Conservation (phyloP, 1,140 invertebrate species). For the Drosophila gunungcola region DNA sequence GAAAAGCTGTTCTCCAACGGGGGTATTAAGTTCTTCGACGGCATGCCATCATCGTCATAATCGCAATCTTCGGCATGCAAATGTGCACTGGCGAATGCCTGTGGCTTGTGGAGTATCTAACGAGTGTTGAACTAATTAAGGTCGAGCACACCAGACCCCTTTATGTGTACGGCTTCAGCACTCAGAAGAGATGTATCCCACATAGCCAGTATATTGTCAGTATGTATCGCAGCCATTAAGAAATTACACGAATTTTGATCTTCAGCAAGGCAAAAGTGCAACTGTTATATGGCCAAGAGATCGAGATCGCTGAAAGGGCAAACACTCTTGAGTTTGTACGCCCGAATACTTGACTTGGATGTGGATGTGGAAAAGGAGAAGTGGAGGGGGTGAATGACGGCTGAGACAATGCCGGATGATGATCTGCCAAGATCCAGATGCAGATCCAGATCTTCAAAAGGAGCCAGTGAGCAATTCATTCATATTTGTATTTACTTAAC, state of each 20-base stretch:
- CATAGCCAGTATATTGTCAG: neutral
- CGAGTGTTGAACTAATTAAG: slow-evolving; percentile 77
- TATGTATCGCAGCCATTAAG: slow-evolving; percentile 37
- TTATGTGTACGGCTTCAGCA: slow-evolving; percentile 60
- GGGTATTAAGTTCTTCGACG: slow-evolving; percentile 58
- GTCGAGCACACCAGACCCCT: slow-evolving; percentile 36
- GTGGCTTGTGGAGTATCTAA: slow-evolving; percentile 66
- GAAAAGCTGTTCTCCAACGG: slow-evolving; percentile 30
- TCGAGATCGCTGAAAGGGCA: slow-evolving; percentile 61
- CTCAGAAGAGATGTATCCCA: slow-evolving; percentile 1
- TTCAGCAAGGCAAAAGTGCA: slow-evolving; percentile 44
- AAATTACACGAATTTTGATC: slow-evolving; percentile 61
- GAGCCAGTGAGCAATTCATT: slow-evolving; percentile 68
- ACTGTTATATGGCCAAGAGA: slow-evolving; percentile 55
- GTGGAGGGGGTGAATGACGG: slow-evolving; percentile 19
- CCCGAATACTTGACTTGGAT: slow-evolving; percentile 42
- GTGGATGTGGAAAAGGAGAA: neutral
- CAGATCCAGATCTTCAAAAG: slow-evolving; percentile 53
- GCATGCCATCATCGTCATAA: slow-evolving; percentile 30
- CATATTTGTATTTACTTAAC: slow-evolving; percentile 83
- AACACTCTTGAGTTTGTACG: slow-evolving; percentile 61
- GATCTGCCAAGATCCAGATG: slow-evolving; percentile 75
- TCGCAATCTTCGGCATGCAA: slow-evolving; percentile 54
- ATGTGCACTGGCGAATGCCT: slow-evolving; percentile 58
- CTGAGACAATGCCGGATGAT: slow-evolving; percentile 66